Evolutionary conservation across 1,140 invertebrate genomes (phyloP).

Genomic region (Drosophila sechellia): DNA sequence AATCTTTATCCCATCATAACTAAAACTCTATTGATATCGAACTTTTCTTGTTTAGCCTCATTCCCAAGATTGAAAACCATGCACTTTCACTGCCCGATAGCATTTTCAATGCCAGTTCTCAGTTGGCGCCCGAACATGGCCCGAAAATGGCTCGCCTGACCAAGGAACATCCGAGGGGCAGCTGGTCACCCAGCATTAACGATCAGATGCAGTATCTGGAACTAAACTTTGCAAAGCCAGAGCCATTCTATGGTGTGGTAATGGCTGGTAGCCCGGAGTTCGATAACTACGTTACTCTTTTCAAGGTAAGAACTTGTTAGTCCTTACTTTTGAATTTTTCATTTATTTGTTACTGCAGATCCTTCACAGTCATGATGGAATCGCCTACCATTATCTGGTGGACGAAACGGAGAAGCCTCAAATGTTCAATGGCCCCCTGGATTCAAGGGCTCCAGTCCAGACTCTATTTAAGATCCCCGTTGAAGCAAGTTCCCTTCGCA

Average conservation of each 20-base stretch:
- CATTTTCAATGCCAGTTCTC: conserved; percentile 87
- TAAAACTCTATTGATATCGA: neutral
- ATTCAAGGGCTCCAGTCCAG: conserved; percentile 86
- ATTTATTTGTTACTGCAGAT: conserved; percentile 77
- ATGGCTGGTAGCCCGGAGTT: conserved; percentile 88
- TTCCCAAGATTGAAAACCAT: conserved; percentile 86
- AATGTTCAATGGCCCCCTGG: conserved; percentile 90
- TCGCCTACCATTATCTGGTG: conserved; percentile 86
- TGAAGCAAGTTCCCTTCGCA: conserved; percentile 89
- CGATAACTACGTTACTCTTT: conserved; percentile 91
- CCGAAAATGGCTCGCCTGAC: conserved; percentile 86
- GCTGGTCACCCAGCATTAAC: conserved; percentile 87
- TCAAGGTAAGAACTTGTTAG: conserved; percentile 83
- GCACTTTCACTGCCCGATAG: conserved; percentile 85
- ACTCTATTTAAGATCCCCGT: conserved; percentile 89
- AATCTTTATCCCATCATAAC: neutral
- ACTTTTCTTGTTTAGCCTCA: conserved; percentile 75
- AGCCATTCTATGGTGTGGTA: conserved; percentile 90
- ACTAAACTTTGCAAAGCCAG: conserved; percentile 87
- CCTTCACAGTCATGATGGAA: conserved; percentile 88
- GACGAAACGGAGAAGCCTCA: conserved; percentile 84
- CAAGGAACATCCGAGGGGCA: conserved; percentile 84
- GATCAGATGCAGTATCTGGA: conserved; percentile 89
- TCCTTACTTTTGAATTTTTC: neutral
- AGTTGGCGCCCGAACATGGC: conserved; percentile 83